phyloP scores from a whole-genome alignment of 2,113 vertebrate species.

The Meles meles region DNA sequence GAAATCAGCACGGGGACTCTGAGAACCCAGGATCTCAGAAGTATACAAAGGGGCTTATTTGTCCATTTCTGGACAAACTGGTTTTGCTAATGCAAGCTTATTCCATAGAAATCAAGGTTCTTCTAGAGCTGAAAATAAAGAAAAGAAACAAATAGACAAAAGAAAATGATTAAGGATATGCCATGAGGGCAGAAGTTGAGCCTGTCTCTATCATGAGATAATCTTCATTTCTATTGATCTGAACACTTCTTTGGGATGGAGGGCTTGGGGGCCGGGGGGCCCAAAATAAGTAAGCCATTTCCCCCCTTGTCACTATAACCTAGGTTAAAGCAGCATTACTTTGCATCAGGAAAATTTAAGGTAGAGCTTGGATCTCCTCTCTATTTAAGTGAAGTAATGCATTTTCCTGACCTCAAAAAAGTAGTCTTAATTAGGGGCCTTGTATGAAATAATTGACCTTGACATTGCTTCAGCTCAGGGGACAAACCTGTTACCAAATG shows the following conservation, averaged over 20 bases:
- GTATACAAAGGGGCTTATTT: neutral
- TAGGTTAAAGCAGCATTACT: slow-evolving; percentile 53
- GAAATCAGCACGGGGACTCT: neutral
- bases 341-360: neutral
- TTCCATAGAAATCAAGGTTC: neutral
- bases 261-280: neutral
- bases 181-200: neutral
- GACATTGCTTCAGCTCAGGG: slow-evolving; percentile 78
- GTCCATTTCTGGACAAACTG: neutral
- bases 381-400: slow-evolving; percentile 75
- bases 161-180: neutral
- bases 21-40: neutral
- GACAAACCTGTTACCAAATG: slow-evolving; percentile 72
- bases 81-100: neutral
- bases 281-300: neutral
- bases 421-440: slow-evolving; percentile 77
- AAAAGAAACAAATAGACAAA: neutral
- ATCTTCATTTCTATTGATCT: neutral
- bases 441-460: slow-evolving; percentile 82
- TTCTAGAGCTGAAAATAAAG: neutral
- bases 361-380: slow-evolving; percentile 66
- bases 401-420: slow-evolving; percentile 77
- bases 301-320: slow-evolving; percentile 15
- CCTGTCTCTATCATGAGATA: neutral
- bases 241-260: neutral